phyloP scores from a whole-genome alignment of 2,888 invertebrate species.

The Crepidodera aurea region DNA sequence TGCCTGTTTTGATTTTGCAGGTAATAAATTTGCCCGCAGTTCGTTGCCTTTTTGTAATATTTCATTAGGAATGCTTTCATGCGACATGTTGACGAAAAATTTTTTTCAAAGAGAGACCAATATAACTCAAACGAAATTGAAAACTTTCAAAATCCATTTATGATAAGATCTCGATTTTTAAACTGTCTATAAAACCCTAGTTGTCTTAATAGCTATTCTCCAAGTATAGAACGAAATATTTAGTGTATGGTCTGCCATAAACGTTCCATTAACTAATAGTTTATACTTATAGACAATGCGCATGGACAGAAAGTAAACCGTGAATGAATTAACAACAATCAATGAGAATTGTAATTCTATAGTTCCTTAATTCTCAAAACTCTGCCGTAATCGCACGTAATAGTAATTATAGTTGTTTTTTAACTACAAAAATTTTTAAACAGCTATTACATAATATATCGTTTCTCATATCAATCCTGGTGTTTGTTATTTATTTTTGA shows the following conservation, averaged over 20 bases:
- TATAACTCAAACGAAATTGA: too few relatives aligned
- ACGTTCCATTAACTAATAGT: constrained; percentile 42
- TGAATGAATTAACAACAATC: constrained; percentile 48
- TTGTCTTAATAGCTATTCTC: too few relatives aligned
- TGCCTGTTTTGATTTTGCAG: too few relatives aligned
- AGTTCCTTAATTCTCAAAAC: background rate
- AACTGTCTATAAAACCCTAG: too few relatives aligned
- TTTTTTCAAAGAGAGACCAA: too few relatives aligned
- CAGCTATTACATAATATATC: constrained; percentile 30
- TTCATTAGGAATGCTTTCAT: too few relatives aligned
- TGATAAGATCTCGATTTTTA: too few relatives aligned
- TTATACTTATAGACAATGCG: constrained; percentile 37
- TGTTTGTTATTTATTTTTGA: constrained; percentile 40
- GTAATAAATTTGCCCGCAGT: too few relatives aligned
- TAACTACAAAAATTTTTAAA: background rate
- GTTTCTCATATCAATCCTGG: constrained; percentile 27
- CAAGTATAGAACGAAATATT: too few relatives aligned
- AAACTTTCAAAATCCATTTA: too few relatives aligned
- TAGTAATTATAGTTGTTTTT: background rate
- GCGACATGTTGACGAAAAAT: too few relatives aligned
- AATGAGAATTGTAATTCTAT: constrained; percentile 44
- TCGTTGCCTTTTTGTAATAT: too few relatives aligned
- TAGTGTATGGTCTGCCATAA: constrained; percentile 41
- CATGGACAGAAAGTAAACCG: constrained; percentile 45
- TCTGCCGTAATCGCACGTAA: constrained; percentile 3